Conservation (phyloP, 1,140 invertebrate species). For the Pentalonia nigronervosa region DNA sequence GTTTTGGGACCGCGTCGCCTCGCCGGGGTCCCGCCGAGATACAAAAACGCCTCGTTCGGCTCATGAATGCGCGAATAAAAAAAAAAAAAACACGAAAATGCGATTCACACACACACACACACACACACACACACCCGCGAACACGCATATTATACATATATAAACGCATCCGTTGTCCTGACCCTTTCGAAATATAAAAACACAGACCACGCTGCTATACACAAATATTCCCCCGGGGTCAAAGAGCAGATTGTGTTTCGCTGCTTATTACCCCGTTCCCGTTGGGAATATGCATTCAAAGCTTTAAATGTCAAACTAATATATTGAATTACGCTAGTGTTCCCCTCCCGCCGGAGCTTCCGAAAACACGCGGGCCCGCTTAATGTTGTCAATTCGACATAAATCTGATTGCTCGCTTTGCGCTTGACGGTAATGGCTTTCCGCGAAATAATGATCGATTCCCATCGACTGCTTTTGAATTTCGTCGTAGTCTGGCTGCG, state of each 20-base stretch:
- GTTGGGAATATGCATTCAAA: constrained; percentile 51
- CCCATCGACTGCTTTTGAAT: neutral
- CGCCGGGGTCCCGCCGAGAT: neutral
- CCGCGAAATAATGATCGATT: constrained; percentile 37
- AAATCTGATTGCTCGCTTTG: constrained; percentile 51
- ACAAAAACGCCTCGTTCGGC: neutral
- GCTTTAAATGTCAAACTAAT: constrained; percentile 58
- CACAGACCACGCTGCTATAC: neutral
- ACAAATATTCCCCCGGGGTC: constrained; percentile 54
- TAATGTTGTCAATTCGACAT: constrained; percentile 56
- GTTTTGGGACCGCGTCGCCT: neutral
- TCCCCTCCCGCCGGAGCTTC: constrained; percentile 41
- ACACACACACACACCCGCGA: neutral
- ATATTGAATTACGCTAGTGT: constrained; percentile 55
- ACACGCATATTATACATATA: no score
- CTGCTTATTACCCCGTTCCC: constrained; percentile 58
- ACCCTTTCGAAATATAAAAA: constrained; percentile 56
- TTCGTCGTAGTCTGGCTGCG: neutral
- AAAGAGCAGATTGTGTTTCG: constrained; percentile 58
- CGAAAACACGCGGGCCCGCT: constrained; percentile 16
- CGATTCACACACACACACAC: neutral
- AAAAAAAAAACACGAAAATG: neutral
- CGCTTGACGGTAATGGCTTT: constrained; percentile 35
- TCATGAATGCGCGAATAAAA: neutral
- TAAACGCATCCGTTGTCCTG: neutral